Conservation (phyloP, 2,888 invertebrate species). For the Cinara cedri region DNA sequence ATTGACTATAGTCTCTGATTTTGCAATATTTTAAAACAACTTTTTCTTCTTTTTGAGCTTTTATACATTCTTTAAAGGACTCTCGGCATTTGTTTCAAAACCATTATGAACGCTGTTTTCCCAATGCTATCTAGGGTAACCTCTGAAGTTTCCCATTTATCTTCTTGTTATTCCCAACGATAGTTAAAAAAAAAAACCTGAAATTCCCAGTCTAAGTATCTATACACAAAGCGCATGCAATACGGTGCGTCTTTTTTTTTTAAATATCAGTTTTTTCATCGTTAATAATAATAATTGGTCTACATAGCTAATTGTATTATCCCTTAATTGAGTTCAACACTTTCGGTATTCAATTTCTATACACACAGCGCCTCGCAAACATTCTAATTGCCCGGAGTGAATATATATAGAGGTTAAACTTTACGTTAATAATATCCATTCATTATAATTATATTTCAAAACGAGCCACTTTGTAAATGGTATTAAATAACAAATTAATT, state of each 20-base stretch:
- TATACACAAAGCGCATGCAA: neutral
- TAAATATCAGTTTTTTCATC: neutral
- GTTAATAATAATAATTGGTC: neutral
- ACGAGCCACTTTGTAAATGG: constrained; percentile 16
- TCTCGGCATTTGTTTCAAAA: no score
- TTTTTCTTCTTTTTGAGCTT: no score
- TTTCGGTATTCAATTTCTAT: neutral
- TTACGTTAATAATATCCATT: neutral
- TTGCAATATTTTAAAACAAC: no score
- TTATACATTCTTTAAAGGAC: no score
- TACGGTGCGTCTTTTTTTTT: neutral
- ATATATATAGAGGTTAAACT: constrained; percentile 6
- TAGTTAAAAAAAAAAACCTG: neutral
- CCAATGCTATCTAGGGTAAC: no score
- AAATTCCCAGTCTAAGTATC: neutral
- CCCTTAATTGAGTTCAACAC: constrained; percentile 23
- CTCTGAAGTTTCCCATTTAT: no score
- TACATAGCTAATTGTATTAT: constrained; percentile 11
- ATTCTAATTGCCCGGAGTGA: neutral
- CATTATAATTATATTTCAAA: neutral
- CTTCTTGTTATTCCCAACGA: no score
- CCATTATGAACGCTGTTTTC: no score
- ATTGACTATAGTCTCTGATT: no score
- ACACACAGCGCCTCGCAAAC: neutral
- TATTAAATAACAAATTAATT: constrained; percentile 1